Conservation (phyloP, 2,113 vertebrate genomes). For the Ophthalmolycus amberensis region DNA sequence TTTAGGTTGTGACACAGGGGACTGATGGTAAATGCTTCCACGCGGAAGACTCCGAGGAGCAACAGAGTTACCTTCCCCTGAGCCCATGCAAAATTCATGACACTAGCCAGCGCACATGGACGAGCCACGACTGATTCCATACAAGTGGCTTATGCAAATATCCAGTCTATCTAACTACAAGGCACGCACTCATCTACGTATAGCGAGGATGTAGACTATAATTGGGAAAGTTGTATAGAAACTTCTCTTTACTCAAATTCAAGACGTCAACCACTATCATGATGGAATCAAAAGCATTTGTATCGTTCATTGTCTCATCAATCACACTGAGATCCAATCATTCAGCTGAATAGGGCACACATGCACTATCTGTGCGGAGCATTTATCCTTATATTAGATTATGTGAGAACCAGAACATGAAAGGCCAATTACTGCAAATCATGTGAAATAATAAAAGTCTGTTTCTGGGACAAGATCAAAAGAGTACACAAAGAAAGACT, state of each 20-base stretch:
- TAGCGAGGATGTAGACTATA: background rate
- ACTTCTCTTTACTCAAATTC: background rate
- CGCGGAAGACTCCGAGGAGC: conserved; percentile 73
- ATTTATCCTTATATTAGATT: conserved; percentile 9
- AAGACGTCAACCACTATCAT: background rate
- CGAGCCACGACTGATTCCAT: conserved; percentile 45
- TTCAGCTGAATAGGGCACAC: background rate
- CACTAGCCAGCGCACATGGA: conserved; percentile 55
- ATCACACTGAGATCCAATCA: background rate
- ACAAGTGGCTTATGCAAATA: conserved; percentile 47
- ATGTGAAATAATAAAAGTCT: conserved; percentile 10
- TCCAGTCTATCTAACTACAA: background rate
- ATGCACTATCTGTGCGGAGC: background rate
- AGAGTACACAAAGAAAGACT: conserved; percentile 10
- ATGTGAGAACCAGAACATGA: background rate
- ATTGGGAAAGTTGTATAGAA: background rate
- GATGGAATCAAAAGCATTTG: background rate
- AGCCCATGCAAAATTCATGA: conserved; percentile 79
- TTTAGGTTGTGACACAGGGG: conserved; percentile 78
- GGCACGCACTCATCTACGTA: conserved; percentile 28
- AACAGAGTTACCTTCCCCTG: conserved; percentile 76
- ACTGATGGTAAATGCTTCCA: conserved; percentile 80
- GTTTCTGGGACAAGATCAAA: conserved; percentile 60
- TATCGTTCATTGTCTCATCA: conserved; percentile 8
- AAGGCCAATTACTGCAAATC: background rate